A percentile compares a stretch with the other conserved stretches of the same genome.
These are phyloP conservation scores for Fistularia tabacaria DNA, from an alignment of 2,797 vertebrate species.

Conservation along the genomic window DNA sequence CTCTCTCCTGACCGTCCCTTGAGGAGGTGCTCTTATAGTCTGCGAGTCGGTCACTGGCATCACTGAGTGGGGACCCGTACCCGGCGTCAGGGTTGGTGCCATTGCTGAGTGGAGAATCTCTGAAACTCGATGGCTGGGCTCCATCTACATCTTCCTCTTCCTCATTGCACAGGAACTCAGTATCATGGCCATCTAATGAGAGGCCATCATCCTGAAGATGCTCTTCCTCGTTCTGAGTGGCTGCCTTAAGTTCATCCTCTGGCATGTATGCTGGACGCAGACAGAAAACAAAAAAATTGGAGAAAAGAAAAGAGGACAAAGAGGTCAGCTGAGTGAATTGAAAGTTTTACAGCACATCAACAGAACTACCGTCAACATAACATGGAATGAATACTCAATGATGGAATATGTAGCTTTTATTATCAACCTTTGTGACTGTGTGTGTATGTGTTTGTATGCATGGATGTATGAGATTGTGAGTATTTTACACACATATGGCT, in stretches of 20 bases:
- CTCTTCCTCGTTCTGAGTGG: constrained; percentile 84
- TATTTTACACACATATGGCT: constrained; percentile 67
- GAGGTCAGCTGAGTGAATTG: constrained; percentile 64
- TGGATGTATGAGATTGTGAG: constrained; percentile 57
- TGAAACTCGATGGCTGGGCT: constrained; percentile 89
- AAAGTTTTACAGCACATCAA: constrained; percentile 69
- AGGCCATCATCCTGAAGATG: constrained; percentile 88
- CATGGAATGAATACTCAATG: constrained; percentile 55
- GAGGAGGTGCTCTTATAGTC: constrained; percentile 92
- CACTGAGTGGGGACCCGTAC: constrained; percentile 95
- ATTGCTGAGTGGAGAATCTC: constrained; percentile 95
- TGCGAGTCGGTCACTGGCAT: constrained; percentile 89
- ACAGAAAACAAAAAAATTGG: constrained; percentile 49
- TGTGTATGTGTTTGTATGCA: constrained; percentile 38
- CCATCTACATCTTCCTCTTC: constrained; percentile 83
- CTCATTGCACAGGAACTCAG: constrained; percentile 87
- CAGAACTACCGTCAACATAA: constrained; percentile 66
- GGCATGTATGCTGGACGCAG: constrained; percentile 92
- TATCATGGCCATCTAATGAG: constrained; percentile 88
- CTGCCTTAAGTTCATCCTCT: constrained; percentile 95
- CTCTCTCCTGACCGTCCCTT: constrained; percentile 87
- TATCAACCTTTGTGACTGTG: constrained; percentile 42
- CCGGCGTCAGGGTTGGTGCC: constrained; percentile 94
- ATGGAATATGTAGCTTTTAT: constrained; percentile 64
- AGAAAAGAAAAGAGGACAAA: constrained; percentile 52